Conservation (phyloP, 2,113 vertebrate genomes). For the Siniperca knerii region DNA sequence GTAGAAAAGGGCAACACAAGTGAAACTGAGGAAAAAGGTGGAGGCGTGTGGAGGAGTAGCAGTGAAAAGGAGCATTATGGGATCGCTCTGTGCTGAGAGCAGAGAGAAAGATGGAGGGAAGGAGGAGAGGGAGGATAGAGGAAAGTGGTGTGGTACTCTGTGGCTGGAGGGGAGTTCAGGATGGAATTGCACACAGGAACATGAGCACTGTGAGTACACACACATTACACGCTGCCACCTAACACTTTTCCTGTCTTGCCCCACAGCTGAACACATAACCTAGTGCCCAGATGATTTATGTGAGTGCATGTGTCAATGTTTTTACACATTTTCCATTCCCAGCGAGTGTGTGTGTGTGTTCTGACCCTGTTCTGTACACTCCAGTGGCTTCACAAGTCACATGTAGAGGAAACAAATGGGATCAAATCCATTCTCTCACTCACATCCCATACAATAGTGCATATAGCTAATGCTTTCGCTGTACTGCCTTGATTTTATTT, state of each 20-base stretch:
- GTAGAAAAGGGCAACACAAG: background rate
- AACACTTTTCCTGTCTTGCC: conserved; percentile 47
- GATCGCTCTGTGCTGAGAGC: conserved; percentile 24
- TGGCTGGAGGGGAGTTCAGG: conserved; percentile 63
- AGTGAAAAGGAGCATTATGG: conserved; percentile 32
- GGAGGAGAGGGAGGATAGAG: background rate
- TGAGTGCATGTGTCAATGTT: conserved; percentile 68
- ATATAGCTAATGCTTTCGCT: conserved; percentile 14
- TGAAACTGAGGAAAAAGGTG: conserved; percentile 15
- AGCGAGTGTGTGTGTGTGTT: conserved; percentile 44
- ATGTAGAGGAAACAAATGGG: conserved; percentile 41
- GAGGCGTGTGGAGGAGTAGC: conserved; percentile 25
- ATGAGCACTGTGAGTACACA: conserved; percentile 54
- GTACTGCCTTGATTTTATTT: conserved; percentile 14
- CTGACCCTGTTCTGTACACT: conserved; percentile 62
- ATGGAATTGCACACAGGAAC: conserved; percentile 56
- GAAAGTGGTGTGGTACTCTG: conserved; percentile 35
- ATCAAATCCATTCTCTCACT: conserved; percentile 50
- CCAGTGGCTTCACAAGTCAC: conserved; percentile 49
- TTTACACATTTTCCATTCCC: conserved; percentile 67
- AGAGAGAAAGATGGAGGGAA: conserved; percentile 24
- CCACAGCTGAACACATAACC: conserved; percentile 73
- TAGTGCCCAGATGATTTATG: conserved; percentile 75
- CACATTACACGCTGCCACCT: conserved; percentile 43
- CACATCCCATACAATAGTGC: conserved; percentile 29